Percentiles rank a stretch among this genome's conserved stretches.
These are phyloP conservation scores for Rhopalosiphum nymphaeae DNA, from an alignment of 2,888 invertebrate genomes.

Conservation along the genomic window DNA sequence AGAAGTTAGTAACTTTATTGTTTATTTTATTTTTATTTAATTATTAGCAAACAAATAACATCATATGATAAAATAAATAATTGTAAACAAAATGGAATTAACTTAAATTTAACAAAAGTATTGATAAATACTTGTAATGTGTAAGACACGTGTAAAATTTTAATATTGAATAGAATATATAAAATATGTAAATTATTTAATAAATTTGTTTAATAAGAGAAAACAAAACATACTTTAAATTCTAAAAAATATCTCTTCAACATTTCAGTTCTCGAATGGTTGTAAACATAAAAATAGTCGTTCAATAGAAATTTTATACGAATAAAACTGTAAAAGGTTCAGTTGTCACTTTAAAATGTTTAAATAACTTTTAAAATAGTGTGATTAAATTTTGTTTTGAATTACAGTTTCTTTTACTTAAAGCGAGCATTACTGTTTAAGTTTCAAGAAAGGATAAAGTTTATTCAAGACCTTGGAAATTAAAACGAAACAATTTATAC, in stretches of 20 bases:
- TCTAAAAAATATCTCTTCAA: background rate
- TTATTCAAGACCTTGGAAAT: slow-evolving; percentile 26
- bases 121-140: background rate
- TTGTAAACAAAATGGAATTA: background rate
- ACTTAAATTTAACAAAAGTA: background rate
- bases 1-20: background rate
- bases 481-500: slow-evolving; percentile 28
- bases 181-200: background rate
- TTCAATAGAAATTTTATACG: background rate
- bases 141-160: background rate
- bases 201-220: background rate
- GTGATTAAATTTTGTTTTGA: slow-evolving; percentile 35
- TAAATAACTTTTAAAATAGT: slow-evolving; percentile 33
- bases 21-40: background rate
- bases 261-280: background rate
- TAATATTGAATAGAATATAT: background rate
- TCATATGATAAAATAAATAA: background rate
- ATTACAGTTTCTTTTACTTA: slow-evolving; percentile 28
- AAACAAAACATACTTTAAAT: background rate
- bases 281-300: slow-evolving; percentile 22
- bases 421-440: background rate
- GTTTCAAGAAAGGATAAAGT: slow-evolving; percentile 25
- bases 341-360: slow-evolving; percentile 50
- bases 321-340: slow-evolving; percentile 29
- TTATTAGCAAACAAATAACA: background rate